phyloP scores from a whole-genome alignment of 2,797 vertebrate species.

The Miichthys miiuy region DNA sequence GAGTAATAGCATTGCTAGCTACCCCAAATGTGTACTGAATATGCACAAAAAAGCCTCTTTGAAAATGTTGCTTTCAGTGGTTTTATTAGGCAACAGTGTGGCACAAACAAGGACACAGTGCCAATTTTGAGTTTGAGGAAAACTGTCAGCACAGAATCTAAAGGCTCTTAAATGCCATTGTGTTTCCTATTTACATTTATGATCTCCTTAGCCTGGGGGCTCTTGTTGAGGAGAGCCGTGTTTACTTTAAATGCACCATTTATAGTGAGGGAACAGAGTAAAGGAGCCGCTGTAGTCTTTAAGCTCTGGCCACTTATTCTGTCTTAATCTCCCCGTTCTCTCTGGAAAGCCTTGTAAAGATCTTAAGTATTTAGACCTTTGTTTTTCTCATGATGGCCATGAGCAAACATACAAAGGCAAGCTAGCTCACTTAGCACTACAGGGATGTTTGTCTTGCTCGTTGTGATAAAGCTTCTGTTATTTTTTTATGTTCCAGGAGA shows the following conservation, averaged over 20 bases:
- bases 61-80: not conserved
- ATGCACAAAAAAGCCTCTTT: not conserved
- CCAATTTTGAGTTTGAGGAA: constrained; percentile 8
- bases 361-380: constrained; percentile 33
- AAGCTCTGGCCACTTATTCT: constrained; percentile 39
- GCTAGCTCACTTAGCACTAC: not conserved
- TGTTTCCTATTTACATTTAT: constrained; percentile 46
- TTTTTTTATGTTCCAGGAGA: not conserved
- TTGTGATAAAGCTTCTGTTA: not conserved
- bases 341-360: constrained; percentile 38
- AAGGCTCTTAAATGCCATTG: constrained; percentile 25
- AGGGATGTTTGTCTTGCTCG: not conserved
- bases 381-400: constrained; percentile 21
- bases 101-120: constrained; percentile 22
- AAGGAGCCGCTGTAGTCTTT: constrained; percentile 21
- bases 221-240: constrained; percentile 32
- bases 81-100: constrained; percentile 15
- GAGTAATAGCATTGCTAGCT: not conserved
- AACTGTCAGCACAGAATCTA: constrained; percentile 22
- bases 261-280: constrained; percentile 23
- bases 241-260: constrained; percentile 56
- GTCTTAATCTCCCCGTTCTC: constrained; percentile 44
- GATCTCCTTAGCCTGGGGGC: constrained; percentile 13
- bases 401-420: constrained; percentile 6
- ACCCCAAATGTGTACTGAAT: constrained; percentile 1